Conservation (phyloP, 2,888 invertebrate genomes). For the Hypselothyrea guttata region DNA sequence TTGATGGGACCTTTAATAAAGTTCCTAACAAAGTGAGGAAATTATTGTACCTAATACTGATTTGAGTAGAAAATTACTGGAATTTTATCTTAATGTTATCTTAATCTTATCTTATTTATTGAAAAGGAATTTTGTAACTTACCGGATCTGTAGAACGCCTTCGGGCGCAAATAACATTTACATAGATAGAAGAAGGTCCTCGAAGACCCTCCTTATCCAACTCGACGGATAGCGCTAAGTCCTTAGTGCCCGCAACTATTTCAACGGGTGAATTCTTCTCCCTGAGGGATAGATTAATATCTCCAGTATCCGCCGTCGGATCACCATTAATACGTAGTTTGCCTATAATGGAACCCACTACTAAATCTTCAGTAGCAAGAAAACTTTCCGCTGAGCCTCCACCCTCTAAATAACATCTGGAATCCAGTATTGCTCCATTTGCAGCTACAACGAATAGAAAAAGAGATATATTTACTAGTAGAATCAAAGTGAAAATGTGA, state of each 20-base stretch:
- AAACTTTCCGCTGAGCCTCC: conserved; percentile 96
- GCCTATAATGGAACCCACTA: conserved; percentile 91
- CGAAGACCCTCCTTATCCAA: conserved; percentile 92
- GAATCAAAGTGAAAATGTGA: conserved; percentile 40
- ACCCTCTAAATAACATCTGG: conserved; percentile 93
- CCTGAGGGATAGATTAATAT: conserved; percentile 90
- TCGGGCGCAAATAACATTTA: conserved; percentile 93
- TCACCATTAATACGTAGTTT: conserved; percentile 91
- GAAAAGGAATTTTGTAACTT: too few species aligned
- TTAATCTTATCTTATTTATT: not conserved
- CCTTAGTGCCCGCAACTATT: conserved; percentile 90
- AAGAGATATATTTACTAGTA: too few species aligned
- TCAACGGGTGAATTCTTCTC: conserved; percentile 91
- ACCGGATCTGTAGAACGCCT: conserved; percentile 90
- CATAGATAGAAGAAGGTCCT: conserved; percentile 92
- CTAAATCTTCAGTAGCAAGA: conserved; percentile 92
- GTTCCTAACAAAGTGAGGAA: conserved; percentile 5
- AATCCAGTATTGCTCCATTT: conserved; percentile 86
- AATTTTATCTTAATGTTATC: not conserved
- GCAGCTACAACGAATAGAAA: conserved; percentile 82
- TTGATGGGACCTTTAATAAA: conserved; percentile 25
- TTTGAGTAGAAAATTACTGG: too few species aligned
- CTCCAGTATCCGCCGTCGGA: conserved; percentile 87
- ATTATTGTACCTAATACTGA: not conserved
- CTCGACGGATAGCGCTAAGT: conserved; percentile 89